phyloP scores from a whole-genome alignment of 2,113 vertebrate genomes.

The Pycnonotus jocosus region DNA sequence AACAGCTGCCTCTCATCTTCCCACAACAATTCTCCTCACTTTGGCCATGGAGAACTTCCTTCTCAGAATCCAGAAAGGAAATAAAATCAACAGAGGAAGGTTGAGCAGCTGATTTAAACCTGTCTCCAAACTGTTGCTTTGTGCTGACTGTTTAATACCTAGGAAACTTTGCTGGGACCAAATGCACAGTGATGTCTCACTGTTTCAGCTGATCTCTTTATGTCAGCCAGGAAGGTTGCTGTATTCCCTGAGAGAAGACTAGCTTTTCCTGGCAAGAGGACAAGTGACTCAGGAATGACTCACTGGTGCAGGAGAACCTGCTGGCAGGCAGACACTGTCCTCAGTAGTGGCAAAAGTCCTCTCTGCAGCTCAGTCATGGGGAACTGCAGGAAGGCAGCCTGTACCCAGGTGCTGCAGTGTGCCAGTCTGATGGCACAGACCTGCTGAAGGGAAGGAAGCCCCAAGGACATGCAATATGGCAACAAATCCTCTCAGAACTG shows the following conservation, averaged over 20 bases:
- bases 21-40: neutral
- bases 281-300: slow-evolving; percentile 52
- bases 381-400: neutral
- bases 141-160: neutral
- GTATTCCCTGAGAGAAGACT: slow-evolving; percentile 31
- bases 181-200: slow-evolving; percentile 5
- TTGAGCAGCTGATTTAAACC: neutral
- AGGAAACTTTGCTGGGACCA: neutral
- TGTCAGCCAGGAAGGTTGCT: neutral
- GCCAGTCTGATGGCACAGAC: neutral
- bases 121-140: neutral
- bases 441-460: neutral
- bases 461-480: too few species aligned
- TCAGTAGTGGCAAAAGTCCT: neutral
- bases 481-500: neutral
- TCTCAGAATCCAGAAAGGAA: neutral
- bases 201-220: slow-evolving; percentile 38
- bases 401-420: accelerated
- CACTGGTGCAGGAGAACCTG: slow-evolving; percentile 25
- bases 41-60: neutral
- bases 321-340: neutral
- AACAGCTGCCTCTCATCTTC: slow-evolving; percentile 10
- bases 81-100: neutral
- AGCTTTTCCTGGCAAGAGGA: slow-evolving; percentile 57
- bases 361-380: neutral